Percentiles rank a stretch among this genome's conserved stretches.
These are phyloP conservation scores for Amazona vittata DNA, from an alignment of 2,113 vertebrate species.

Conservation along the genomic window DNA sequence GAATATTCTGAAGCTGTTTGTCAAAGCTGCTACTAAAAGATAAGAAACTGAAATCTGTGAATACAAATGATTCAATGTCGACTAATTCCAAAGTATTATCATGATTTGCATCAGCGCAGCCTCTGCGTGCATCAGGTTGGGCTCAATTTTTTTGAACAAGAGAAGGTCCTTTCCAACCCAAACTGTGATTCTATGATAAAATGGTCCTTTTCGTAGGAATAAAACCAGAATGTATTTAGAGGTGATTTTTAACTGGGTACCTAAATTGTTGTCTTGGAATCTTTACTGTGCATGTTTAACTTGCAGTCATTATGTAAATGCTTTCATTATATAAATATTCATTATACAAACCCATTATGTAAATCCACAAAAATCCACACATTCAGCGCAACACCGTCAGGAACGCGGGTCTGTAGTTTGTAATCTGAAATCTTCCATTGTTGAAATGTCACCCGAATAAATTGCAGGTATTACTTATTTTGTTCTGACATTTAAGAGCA, in stretches of 20 bases:
- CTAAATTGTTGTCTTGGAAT: conserved; percentile 67
- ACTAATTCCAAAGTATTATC: conserved; percentile 18
- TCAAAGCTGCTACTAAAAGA: conserved; percentile 52
- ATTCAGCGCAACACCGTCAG: background rate
- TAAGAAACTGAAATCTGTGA: conserved; percentile 44
- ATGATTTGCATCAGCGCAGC: background rate
- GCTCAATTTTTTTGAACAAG: conserved; percentile 12
- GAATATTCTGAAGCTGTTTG: conserved; percentile 47
- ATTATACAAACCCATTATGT: conserved; percentile 64
- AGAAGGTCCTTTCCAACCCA: background rate
- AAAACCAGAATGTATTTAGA: conserved; percentile 59
- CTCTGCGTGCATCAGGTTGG: background rate
- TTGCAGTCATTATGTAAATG: conserved; percentile 69
- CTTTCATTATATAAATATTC: conserved; percentile 72
- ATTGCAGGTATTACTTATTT: conserved; percentile 72
- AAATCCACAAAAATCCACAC: conserved; percentile 67
- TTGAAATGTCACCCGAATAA: conserved; percentile 70
- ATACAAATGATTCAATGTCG: conserved; percentile 48
- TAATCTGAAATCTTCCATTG: conserved; percentile 61
- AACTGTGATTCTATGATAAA: background rate
- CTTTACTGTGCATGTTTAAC: conserved; percentile 68
- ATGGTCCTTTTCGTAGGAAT: conserved; percentile 42
- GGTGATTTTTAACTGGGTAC: conserved; percentile 63
- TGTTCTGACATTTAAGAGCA: conserved; percentile 63
- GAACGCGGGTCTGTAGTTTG: background rate